Base-by-base conservation (phyloP, 2,113 vertebrate genomes). In the Thalassarche chlororhynchos region DNA sequence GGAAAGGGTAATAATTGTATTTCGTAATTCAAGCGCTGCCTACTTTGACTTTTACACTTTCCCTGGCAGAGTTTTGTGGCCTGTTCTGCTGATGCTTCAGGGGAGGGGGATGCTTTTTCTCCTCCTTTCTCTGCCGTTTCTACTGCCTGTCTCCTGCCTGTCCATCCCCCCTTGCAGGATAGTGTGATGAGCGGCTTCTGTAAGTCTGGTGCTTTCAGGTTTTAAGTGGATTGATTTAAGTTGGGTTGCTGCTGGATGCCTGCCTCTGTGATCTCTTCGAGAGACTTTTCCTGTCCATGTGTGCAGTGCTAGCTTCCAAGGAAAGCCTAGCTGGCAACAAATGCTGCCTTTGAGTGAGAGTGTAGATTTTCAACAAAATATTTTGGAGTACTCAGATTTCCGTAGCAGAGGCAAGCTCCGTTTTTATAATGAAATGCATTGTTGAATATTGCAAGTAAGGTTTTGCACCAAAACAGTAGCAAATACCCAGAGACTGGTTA, bases 291-390 rank as follows among this genome's bases (percentile, higher is more conserved):
- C 68, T 54, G 62, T 65, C 90, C 28, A 0, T 26, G 18, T 17
- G 47, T 54, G 58, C 66, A 7, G 11, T 14, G 62, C 44, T 34
- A 25, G 29, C 88, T 90, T 70, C 88, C 42, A 28, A 31, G 75
- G 70, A 65, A 44, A 87, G 85, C 69, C 77, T 42, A 10, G 52
- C 80, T 94, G 90, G 91, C 90, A 92, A 14, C 84, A 87, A 44
- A 6, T n/a, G 3, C 29, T 17, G 16, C 79, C 84, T 95, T 61
- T n/a, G 80, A 75, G 71, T 9, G 36, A 70, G 69, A 81, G 74
- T 5, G 4, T 36, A 52, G 72, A 17, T 71, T 84, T 85, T 55
- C 70, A 86, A 11, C 70, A 64, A 20, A 70, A 26, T 65, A 16
- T 57, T 78, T 42, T 12, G 19, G 80, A 77, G 61, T 17, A 9